Evolutionary conservation across 2,888 invertebrate genomes (phyloP).

Genomic region (Syritta pipiens): DNA sequence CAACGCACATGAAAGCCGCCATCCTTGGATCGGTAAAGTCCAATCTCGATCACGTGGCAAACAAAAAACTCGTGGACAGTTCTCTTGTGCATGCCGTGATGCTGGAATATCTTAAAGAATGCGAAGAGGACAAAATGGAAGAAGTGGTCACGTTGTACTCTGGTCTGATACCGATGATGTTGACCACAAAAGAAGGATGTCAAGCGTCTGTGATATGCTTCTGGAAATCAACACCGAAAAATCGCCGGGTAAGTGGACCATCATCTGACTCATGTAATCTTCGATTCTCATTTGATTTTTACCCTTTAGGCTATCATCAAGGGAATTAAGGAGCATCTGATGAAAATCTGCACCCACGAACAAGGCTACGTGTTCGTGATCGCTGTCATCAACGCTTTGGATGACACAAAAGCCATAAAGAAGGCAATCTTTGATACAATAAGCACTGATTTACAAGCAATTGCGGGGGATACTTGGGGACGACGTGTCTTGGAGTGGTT

Average conservation of each 20-base stretch:
- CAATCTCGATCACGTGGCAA: conserved; percentile 85
- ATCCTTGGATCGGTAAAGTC: conserved; percentile 86
- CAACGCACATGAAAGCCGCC: conserved; percentile 85
- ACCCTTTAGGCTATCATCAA: conserved; percentile 88
- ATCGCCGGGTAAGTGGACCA: conserved; percentile 82
- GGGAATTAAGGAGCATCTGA: conserved; percentile 90
- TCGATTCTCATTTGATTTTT: not conserved
- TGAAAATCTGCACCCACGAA: conserved; percentile 90
- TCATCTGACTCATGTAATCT: not conserved
- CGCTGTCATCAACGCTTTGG: conserved; percentile 91
- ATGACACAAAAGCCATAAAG: conserved; percentile 94
- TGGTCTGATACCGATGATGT: conserved; percentile 83
- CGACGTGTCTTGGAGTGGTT: conserved; percentile 93
- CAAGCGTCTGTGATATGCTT: conserved; percentile 90
- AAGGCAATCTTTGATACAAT: conserved; percentile 89
- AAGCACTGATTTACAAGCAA: conserved; percentile 83
- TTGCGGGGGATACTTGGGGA: conserved; percentile 90
- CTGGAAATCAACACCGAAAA: conserved; percentile 92
- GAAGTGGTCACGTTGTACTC: conserved; percentile 89
- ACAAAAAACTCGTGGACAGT: conserved; percentile 86
- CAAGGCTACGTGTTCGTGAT: conserved; percentile 91
- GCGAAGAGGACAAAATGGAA: conserved; percentile 84
- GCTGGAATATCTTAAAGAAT: conserved; percentile 88
- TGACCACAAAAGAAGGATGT: conserved; percentile 90
- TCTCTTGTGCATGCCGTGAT: conserved; percentile 90